phyloP scores from a whole-genome alignment of 2,113 vertebrate species.

The Progne subis region DNA sequence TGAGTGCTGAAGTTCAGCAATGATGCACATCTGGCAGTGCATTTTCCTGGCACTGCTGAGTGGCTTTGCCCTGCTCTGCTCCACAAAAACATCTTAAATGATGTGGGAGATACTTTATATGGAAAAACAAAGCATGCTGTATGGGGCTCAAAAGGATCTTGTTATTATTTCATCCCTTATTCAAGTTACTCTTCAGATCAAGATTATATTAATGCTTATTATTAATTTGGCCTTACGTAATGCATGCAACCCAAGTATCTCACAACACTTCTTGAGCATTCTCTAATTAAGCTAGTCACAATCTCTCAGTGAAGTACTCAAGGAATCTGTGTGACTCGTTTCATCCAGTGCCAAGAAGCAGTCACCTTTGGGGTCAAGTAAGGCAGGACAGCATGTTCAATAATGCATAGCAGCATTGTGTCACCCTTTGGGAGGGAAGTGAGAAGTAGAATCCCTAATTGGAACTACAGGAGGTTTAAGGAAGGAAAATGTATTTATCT shows the following conservation, averaged over 20 bases:
- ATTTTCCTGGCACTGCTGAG: not conserved
- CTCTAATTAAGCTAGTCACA: conserved; percentile 43
- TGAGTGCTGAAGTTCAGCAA: not conserved
- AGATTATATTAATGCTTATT: conserved; percentile 24
- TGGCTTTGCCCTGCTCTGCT: not conserved
- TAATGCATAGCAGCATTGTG: not conserved
- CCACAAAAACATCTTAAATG: not conserved
- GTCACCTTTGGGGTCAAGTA: not conserved
- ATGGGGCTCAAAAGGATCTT: not conserved
- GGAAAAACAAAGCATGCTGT: not conserved
- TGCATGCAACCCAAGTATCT: conserved; percentile 19
- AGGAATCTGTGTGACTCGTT: not conserved
- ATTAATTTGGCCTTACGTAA: conserved; percentile 24
- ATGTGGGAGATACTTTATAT: not conserved
- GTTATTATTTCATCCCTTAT: not conserved
- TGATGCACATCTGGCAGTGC: not conserved
- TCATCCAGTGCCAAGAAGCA: not conserved
- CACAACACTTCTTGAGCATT: not conserved
- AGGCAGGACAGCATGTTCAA: not conserved
- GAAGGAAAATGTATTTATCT: conserved; percentile 29
- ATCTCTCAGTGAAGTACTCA: not conserved
- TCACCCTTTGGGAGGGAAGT: not conserved
- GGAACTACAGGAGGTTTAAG: not conserved
- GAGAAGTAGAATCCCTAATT: not conserved
- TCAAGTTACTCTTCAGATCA: conserved; percentile 32